Conservation (phyloP, 2,888 invertebrate genomes). For the Panopea generosa region DNA sequence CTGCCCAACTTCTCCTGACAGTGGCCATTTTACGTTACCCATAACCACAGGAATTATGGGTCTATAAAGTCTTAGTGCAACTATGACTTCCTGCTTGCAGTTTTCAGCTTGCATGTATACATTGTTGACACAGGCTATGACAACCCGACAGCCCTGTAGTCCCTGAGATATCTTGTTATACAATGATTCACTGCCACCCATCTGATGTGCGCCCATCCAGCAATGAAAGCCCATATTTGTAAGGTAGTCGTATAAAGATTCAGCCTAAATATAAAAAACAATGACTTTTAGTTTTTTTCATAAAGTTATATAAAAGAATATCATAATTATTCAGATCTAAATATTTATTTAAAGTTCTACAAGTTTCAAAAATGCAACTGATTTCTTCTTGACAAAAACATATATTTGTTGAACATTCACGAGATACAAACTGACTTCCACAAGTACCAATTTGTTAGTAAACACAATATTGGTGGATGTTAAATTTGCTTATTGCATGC, state of each 20-base stretch:
- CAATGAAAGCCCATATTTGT: conserved; percentile 72
- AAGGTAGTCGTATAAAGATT: conserved; percentile 73
- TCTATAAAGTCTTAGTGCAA: conserved; percentile 43
- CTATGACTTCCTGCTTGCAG: conserved; percentile 49
- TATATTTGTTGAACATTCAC: too few species aligned
- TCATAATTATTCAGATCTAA: not conserved
- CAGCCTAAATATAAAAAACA: conserved; percentile 38
- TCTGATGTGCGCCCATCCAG: conserved; percentile 83
- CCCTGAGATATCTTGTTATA: conserved; percentile 81
- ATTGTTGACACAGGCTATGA: conserved; percentile 63
- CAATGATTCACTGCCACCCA: conserved; percentile 82
- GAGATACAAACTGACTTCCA: too few species aligned
- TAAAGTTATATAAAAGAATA: not conserved
- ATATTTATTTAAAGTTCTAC: too few species aligned
- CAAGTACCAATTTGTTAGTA: too few species aligned
- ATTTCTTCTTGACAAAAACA: too few species aligned
- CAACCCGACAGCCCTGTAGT: conserved; percentile 68
- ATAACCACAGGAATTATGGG: conserved; percentile 45
- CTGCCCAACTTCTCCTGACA: conserved; percentile 29
- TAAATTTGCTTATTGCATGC: too few species aligned
- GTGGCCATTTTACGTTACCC: conserved; percentile 42
- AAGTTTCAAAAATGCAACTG: too few species aligned
- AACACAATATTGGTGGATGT: too few species aligned
- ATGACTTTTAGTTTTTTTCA: too few species aligned
- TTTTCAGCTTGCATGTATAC: conserved; percentile 34